Percentiles rank a stretch among this genome's conserved stretches.
These are phyloP conservation scores for Manis pentadactyla DNA, from an alignment of 2,797 vertebrate genomes.

Conservation along the genomic window DNA sequence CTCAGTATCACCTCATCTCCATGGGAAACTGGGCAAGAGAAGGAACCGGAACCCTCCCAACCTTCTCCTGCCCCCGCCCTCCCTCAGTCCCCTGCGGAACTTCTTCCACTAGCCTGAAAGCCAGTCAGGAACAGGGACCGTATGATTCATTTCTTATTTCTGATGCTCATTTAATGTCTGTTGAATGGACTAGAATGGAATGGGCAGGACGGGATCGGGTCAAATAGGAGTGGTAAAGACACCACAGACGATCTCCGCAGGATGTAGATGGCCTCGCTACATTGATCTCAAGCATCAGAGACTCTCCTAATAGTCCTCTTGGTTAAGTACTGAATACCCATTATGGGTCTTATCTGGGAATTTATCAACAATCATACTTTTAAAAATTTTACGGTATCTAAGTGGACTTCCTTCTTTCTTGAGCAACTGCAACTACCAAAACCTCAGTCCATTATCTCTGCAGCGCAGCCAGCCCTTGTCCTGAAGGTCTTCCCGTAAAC, in stretches of 20 bases:
- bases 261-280: not conserved
- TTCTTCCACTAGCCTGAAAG: not conserved
- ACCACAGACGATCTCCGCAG: not conserved
- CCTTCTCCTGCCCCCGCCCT: not conserved
- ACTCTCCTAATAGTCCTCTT: not conserved
- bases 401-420: constrained; percentile 70
- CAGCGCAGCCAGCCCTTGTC: not conserved
- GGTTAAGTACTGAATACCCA: not conserved
- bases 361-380: not conserved
- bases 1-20: fast-evolving
- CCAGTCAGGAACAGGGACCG: not conserved
- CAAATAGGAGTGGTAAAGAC: not conserved
- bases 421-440: constrained; percentile 56
- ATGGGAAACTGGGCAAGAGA: not conserved
- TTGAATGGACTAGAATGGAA: not conserved
- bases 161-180: not conserved
- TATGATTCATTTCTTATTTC: not conserved
- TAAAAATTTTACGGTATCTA: not conserved
- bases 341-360: not conserved
- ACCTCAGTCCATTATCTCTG: constrained; percentile 72
- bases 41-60: not conserved
- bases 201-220: not conserved
- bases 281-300: not conserved
- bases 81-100: not conserved
- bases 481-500: not conserved